phyloP scores from a whole-genome alignment of 2,113 vertebrate genomes.

The Macrotus californicus region DNA sequence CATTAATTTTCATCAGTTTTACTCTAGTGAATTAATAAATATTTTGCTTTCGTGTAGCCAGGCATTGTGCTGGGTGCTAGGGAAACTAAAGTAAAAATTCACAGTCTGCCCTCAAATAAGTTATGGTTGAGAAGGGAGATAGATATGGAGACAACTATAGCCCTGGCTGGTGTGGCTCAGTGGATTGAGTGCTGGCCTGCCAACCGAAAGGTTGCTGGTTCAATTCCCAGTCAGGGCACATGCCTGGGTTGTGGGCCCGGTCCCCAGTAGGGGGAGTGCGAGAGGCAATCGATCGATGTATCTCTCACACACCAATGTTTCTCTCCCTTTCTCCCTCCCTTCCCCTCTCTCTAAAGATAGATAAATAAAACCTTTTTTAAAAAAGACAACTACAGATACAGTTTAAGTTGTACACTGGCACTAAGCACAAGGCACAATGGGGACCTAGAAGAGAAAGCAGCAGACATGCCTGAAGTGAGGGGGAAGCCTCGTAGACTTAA shows the following conservation, averaged over 20 bases:
- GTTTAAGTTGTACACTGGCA: not conserved
- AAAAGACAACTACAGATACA: not conserved
- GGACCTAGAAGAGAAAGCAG: not conserved
- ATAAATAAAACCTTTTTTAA: too few species aligned
- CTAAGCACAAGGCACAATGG: not conserved
- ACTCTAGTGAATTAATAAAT: slow-evolving; percentile 13
- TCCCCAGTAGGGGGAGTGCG: too few species aligned
- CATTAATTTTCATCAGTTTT: slow-evolving; percentile 24
- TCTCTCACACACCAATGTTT: too few species aligned
- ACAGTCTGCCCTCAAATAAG: not conserved
- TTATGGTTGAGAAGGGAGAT: not conserved
- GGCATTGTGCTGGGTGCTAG: not conserved
- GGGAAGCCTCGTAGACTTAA: not conserved
- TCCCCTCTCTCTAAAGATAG: too few species aligned
- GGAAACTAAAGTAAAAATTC: not conserved
- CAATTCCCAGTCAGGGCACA: too few species aligned
- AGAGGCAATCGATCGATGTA: too few species aligned
- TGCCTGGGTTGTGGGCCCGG: too few species aligned
- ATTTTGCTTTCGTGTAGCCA: not conserved
- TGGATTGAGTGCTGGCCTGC: too few species aligned
- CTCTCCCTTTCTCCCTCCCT: too few species aligned
- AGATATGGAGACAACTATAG: not conserved
- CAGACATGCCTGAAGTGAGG: not conserved
- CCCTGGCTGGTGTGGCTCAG: too few species aligned
- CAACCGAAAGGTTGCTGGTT: too few species aligned